Evolutionary conservation across 2,888 invertebrate genomes (phyloP).

Genomic region (Acrobasis consociella): DNA sequence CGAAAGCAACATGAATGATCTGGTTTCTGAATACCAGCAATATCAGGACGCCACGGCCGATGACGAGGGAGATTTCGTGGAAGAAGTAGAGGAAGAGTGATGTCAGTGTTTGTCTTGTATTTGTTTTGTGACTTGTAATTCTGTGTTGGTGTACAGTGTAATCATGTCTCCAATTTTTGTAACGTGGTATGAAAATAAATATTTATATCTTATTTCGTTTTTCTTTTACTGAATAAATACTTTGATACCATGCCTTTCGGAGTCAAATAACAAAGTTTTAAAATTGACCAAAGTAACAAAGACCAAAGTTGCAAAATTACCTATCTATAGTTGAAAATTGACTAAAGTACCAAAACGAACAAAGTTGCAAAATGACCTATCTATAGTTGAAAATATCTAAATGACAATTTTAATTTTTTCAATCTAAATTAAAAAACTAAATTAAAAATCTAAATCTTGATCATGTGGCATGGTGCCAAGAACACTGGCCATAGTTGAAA

Average conservation of each 20-base stretch:
- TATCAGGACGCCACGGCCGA: constrained; percentile 93
- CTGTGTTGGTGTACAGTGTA: constrained; percentile 94
- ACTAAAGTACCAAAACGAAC: background rate
- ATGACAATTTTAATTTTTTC: too few species aligned
- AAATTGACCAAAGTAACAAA: too few species aligned
- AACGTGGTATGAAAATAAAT: constrained; percentile 92
- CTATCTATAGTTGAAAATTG: background rate
- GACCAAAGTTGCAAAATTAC: too few species aligned
- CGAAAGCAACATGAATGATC: constrained; percentile 94
- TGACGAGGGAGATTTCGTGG: constrained; percentile 90
- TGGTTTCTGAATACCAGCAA: constrained; percentile 93
- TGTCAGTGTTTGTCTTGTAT: constrained; percentile 16
- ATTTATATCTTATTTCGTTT: background rate
- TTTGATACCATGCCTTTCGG: too few species aligned
- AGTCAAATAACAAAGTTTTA: too few species aligned
- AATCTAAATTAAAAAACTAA: too few species aligned
- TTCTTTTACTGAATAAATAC: too few species aligned
- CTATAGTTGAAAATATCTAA: background rate
- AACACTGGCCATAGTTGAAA: background rate
- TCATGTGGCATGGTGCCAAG: too few species aligned
- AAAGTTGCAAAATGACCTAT: too few species aligned
- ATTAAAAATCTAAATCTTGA: too few species aligned
- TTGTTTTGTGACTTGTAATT: constrained; percentile 83
- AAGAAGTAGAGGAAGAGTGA: constrained; percentile 53
- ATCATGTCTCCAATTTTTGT: constrained; percentile 93